Base-by-base conservation (phyloP, 1,140 invertebrate genomes). In the Luehdorfia chinensis region DNA sequence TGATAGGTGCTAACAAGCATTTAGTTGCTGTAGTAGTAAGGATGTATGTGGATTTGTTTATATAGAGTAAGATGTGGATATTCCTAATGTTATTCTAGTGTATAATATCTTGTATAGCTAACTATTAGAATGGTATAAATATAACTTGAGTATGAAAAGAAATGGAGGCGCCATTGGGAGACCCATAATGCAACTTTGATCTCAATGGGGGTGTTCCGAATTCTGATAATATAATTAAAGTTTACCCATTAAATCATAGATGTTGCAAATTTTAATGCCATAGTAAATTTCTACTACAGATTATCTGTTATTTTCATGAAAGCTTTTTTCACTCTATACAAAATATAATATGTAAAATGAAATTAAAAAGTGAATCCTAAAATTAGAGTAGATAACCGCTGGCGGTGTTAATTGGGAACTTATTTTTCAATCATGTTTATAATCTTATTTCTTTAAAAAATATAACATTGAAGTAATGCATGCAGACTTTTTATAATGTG, bases 11-110 rank as follows among this genome's bases (percentile, higher is more conserved):
- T 62, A 75, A 59, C 61, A 68, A 64, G 75, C 76, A 77, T 78
- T 81, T 76, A 78, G 73, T 67, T 64, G 73, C 68, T 71, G 59
- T 83, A 84, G 80, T 66, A 75, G 53, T 83, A 84, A 85, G 77
- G 63, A 72, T 59, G 74, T 70, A 71, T 70, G 71, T 81, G 75
- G 74, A 86, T 70, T 70, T 86, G 78, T 86, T 83, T 77, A 80
- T 86, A 83, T 84, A 83, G 79, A 61, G 51, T 86, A 86, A 86
- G 83, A 71, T 79, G 75, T 85, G 77, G 75, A 81, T 80, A 81
- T 81, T 77, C 73, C 64, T 77, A 73, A 73, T 63, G 50, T 66
- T 75, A 70, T 74, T 60, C 62, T 79, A 84, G 74, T 70, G 65
- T 75, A 75, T 60, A 56, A 62, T 74, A 72, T 75, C 72, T 66